Base-by-base conservation (phyloP, 35 echinoderm and acorn worm genomes). In the Stichopus chloronotus region DNA sequence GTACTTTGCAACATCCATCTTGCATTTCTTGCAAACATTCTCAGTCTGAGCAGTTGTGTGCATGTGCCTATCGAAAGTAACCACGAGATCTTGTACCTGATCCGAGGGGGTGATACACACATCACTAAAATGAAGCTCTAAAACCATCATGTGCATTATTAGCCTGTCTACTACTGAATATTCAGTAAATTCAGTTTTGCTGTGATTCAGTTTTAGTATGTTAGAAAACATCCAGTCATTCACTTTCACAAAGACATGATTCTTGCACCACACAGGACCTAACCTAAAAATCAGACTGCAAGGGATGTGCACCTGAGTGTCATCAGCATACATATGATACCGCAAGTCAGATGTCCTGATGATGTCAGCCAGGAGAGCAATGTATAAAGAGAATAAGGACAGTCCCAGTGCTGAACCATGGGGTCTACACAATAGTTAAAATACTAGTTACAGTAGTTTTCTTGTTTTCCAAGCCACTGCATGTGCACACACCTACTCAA, bases 201-300 rank as follows among this genome's bases (percentile, higher is more conserved):
- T 6, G 25, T 76, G 7, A 76, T 76, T 76, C 14, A 76, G 25
- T 76, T 76, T 76, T 76, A 76, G 13, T 52, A 0, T 24, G 30
- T 52, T 81, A 4, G 25, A 81, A 81, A 81, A 81, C 78, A 81
- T 81, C 78, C 20, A 81, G 78, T 81, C 78, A 52, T 24, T 24
- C 7, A 53, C 78, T 7, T 81, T 81, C 25, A 52, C 6, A 43
- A 81, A 81, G 12, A 52, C 78, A 81, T 9, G 7, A 81, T 81
- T 81, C 78, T 14, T 30, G 20, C 13, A 13, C 20, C 25, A 17
- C 30, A 52, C 78, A 81, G 78, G 78, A 81, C 78, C 13, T 81
- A 52, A 13, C 25, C 30, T 43, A 43, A 53, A 30, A 81, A 13
- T 65, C 61, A 79, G 76, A 79, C 76, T 19, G 21, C 76, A 79